Base-by-base conservation (phyloP, 2,888 invertebrate species). In the Drosophila recens region DNA sequence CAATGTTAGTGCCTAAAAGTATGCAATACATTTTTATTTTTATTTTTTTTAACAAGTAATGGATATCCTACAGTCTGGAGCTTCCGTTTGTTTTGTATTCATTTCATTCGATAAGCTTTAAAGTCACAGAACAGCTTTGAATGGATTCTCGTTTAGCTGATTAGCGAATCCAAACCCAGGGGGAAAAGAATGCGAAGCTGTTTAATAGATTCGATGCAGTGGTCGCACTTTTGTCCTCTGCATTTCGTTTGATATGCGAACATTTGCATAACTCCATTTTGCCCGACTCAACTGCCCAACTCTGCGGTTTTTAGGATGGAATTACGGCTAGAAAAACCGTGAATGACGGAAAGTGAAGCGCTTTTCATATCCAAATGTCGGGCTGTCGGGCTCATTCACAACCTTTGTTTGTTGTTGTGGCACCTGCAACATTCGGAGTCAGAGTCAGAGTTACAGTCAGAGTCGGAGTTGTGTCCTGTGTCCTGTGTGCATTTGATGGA, bases 401-500 rank as follows among this genome's bases (percentile, higher is more conserved):
- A 2, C 42, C 43, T 56, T 56, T 45, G 56, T 56, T 23, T 23
- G 23, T 23, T 57, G 45, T 23, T 57, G 45, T 45, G 45, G 6
- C 43, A 56, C 43, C 56, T 43, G 33, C 54, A 33, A 30, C 42
- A 20, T n/a, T 43, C 13, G 13, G 33, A n/a, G 43, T 20, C 54
- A 17, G 2, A 20, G 17, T 1, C 33, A 11, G 2, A 36, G 36
- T 11, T 0, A 27, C 5, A 27, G 27, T 27, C 5, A 27, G 5
- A 27, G 30, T 38, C 2, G 13, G 36, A n/a, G 48, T 4, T 3
- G 3, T 8, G 36, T 38, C 62, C 51, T 40, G 23, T 68, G 15
- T 43, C 40, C 54, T 38, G 17, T 34, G 17, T 68, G 68, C 56
- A 57, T 65, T 75, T 78, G 63, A 79, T 69, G 46, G 67, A 75